Evolutionary conservation across 92 coral and sea anemone species (phyloP).

Genomic region (Desmophyllum pertusum): DNA sequence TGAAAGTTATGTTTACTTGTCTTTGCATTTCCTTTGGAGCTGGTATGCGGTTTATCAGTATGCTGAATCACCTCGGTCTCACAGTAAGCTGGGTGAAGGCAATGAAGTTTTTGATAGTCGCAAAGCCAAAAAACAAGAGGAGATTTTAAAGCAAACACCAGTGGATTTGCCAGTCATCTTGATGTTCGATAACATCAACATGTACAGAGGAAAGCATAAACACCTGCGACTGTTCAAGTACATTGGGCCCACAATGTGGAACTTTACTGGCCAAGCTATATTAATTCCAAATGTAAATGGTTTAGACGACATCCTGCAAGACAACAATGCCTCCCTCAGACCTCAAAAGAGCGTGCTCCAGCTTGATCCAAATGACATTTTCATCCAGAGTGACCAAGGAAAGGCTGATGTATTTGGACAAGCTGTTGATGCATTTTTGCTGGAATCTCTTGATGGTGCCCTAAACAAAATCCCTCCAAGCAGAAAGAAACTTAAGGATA

Average conservation of each 20-base stretch:
- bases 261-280: constrained; percentile 53
- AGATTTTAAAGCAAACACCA: constrained; percentile 29
- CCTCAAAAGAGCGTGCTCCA: constrained; percentile 16
- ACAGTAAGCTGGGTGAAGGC: constrained; percentile 54
- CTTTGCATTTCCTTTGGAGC: constrained; percentile 46
- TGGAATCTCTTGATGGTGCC: constrained; percentile 46
- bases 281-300: too few relatives aligned
- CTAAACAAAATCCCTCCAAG: constrained; percentile 25
- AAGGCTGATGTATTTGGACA: constrained; percentile 36
- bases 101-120: constrained; percentile 45
- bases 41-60: constrained; percentile 40
- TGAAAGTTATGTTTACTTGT: constrained; percentile 38
- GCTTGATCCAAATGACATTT: constrained; percentile 27
- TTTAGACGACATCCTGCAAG: constrained; percentile 30
- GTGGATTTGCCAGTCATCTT: constrained; percentile 45
- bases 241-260: constrained; percentile 50
- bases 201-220: constrained; percentile 52
- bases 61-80: constrained; percentile 48
- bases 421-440: constrained; percentile 24
- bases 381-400: constrained; percentile 27
- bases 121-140: constrained; percentile 7
- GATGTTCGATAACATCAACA: constrained; percentile 56
- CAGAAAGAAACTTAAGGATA: constrained; percentile 19
- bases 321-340: constrained; percentile 4
- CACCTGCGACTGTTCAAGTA: constrained; percentile 46